phyloP scores from a whole-genome alignment of 1,140 invertebrate species.

The Aphis craccivora region DNA sequence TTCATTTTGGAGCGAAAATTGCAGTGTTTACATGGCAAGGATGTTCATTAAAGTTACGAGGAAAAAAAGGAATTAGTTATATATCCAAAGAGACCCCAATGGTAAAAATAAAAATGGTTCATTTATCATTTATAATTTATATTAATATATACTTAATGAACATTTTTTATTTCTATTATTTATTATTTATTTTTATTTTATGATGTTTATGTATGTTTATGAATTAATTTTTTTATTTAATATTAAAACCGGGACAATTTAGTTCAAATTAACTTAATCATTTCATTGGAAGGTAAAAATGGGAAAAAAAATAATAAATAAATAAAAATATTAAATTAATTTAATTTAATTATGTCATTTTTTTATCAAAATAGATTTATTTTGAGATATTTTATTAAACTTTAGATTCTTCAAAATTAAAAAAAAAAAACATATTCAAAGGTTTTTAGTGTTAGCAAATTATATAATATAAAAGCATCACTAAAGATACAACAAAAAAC shows the following conservation, averaged over 20 bases:
- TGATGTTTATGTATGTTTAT: neutral
- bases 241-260: neutral
- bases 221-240: neutral
- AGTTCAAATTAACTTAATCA: neutral
- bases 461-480: no score
- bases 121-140: neutral
- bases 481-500: no score
- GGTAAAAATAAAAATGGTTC: slow-evolving; percentile 65
- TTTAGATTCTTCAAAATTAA: no score
- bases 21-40: slow-evolving; percentile 97
- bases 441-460: no score
- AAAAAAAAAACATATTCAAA: no score
- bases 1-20: slow-evolving; percentile 88
- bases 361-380: no score
- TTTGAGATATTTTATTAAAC: neutral
- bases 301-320: no score
- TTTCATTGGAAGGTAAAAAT: neutral
- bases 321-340: no score
- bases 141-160: neutral
- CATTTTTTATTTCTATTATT: neutral
- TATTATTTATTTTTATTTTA: neutral
- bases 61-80: slow-evolving; percentile 91
- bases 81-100: slow-evolving; percentile 96
- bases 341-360: no score
- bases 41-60: slow-evolving; percentile 82